Base-by-base conservation (phyloP, 2,113 vertebrate species). In the Agelaius tricolor region DNA sequence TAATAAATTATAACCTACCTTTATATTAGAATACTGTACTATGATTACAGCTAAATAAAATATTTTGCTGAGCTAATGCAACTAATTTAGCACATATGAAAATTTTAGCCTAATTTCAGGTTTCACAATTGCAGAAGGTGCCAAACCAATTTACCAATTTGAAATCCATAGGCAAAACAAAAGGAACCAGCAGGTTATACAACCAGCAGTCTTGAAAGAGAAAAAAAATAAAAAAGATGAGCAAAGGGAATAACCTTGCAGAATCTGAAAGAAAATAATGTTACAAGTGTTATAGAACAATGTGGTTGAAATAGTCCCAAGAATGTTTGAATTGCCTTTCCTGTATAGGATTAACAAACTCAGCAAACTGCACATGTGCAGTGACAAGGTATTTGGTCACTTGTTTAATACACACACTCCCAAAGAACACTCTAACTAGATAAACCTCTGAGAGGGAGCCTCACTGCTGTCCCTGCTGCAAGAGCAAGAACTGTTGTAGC, bases 1-100 rank as follows among this genome's bases (percentile, higher is more conserved):
- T 82, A 79, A 89, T 87, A 96, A 96, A 94, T 1, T 2, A 59
- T 65, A 95, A 84, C 72, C 90, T 74, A 71, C 35, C 37, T 73
- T 74, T 58, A 41, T 81, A 72, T 90, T 95, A 26, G 49, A 81
- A 87, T 68, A 68, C 13, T 49, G 22, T 68, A 61, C 20, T 73
- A 26, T 47, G 39, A 90, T 93, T 90, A 84, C 61, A 90, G 52
- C 43, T 93, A 96, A 91, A 93, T 39, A 65, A 96, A 96, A 93
- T 86, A 90, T 63, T 87, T 91, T 65, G 26, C 51, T 81, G 27
- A 96, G 61, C 47, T 89, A 81, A 71, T 78, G 61, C 52, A 92
- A 95, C 41, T 59, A 59, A 87, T 89, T 74, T 37, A 84, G 72
- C 52, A 81, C 26, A 63, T 71, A 71, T 27, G 75, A 91, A 85